Base-by-base conservation (phyloP, 2,113 vertebrate genomes). In the Cricetomys ansorgei region DNA sequence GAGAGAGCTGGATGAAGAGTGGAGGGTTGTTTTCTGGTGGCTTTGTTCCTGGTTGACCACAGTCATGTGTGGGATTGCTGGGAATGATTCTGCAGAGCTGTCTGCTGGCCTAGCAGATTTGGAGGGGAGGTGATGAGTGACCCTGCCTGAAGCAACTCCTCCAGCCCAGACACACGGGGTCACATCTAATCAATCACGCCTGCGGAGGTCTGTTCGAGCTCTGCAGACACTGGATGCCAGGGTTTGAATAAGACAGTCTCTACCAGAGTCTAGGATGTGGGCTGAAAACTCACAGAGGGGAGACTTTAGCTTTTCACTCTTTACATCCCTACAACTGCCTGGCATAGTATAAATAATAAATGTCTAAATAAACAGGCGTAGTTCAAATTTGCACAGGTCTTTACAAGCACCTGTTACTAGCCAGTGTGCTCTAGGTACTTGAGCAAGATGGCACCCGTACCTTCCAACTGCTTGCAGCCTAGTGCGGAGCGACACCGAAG, bases 11-110 rank as follows among this genome's bases (percentile, higher is more conserved):
- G 55, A 94, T 95, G 96, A 93, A 91, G 95, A 75, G 65, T 0
- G n/a, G 88, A 25, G 76, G 6, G 0, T 92, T 94, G 77, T 94
- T 96, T 96, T 97, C 43, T 27, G 67, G 70, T 40, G 88, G 92
- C 92, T 95, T 92, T 94, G 97, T 94, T 95, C 80, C 88, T 87
- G 70, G 64, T 88, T 96, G 76, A 83, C 86, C 81, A 67, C 77
- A 65, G 65, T 21, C 59, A 94, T 67, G 64, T 70, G 77, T 62
- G 86, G 97, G 94, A 34, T 96, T 88, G 7, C 17, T 77, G 67
- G 93, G 89, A 94, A 75, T 31, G 43, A 75, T 53, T 93, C 92
- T 95, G 79, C 1, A 7, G 80, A 70, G 64, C 77, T 15, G 48
- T 95, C 67, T 89, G 94, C 95, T 93, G 73, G 73, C 34, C 90